Evolutionary conservation across 2,797 vertebrate species (phyloP), one percentile per base, ranked within the genome.

Genomic region (Urocyon cinereoargenteus): DNA sequence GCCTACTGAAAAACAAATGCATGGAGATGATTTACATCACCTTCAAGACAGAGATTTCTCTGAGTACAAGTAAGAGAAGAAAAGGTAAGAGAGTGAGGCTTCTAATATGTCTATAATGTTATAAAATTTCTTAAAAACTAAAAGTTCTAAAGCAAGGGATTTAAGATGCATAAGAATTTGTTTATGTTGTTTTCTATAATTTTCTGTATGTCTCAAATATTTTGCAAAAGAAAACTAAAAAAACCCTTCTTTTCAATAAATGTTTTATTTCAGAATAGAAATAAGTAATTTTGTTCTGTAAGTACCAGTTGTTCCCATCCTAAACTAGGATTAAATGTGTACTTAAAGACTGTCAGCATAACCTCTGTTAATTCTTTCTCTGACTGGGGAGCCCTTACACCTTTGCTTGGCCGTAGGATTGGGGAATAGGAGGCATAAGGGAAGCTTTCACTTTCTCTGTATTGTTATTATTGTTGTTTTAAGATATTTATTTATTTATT

Each of bases 171-270:
- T 57, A 90, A 26, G 36, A 31, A 40, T 90, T 90, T 51, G 28
- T 93, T 64, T 62, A 45, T 85, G 79, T 77, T 45, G 40, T 88
- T 89, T 96, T 83, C 26, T 77, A 36, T 51, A 72, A 81, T 14
- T 86, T 81, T 86, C 31, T 26, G 3, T 28, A 55, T 34, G 72
- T 86, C 86, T 86, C 49, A 81, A 40, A 66, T 86, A 57, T 36
- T 45, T 90, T 28, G 21, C 73, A 59, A 59, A 16, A 73, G 13
- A 90, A 81, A 90, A 72, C n/a, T 45, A 45, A 78, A 77, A 90
- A 88, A 21, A 34, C 36, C 26, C 28, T 95, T 79, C 31, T 22
- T 13, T 79, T 53, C 34, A 62, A 21, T 64, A 78, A 49, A 21
- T 51, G 45, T 79, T 40, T 79, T 49, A 36, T 85, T 93, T 85